Percentiles rank a stretch among this genome's conserved stretches.
These are phyloP conservation scores for Ceratoteleas bidentatus DNA, from an alignment of 1,140 invertebrate species.

Conservation along the genomic window DNA sequence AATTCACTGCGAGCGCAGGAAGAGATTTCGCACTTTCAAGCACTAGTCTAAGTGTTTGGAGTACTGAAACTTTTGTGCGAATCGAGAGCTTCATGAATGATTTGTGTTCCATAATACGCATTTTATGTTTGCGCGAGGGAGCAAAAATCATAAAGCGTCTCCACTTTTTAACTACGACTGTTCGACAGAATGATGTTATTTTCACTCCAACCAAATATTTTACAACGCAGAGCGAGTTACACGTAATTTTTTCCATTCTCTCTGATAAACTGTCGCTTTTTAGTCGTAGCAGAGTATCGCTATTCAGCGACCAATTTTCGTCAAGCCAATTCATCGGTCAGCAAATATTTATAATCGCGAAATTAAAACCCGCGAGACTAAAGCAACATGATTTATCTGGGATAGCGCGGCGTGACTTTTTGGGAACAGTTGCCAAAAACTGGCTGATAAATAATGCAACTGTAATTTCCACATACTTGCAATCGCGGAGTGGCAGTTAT, in stretches of 20 bases:
- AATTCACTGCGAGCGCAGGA: slow-evolving; percentile 3
- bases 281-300: too few relatives aligned
- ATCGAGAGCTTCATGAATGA: slow-evolving; percentile 16
- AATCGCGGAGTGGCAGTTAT: slow-evolving; percentile 12
- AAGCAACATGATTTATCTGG: background rate
- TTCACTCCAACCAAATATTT: background rate
- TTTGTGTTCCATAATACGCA: slow-evolving; percentile 16
- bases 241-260: too few relatives aligned
- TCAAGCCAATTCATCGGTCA: slow-evolving; percentile 7
- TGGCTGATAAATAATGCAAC: slow-evolving; percentile 33
- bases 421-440: slow-evolving; percentile 12
- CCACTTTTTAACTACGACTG: background rate
- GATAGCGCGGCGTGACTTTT: background rate
- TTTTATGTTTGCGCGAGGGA: background rate
- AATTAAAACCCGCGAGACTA: slow-evolving; percentile 6
- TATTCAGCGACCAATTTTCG: too few relatives aligned
- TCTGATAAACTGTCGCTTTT: too few relatives aligned
- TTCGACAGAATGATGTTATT: slow-evolving; percentile 8
- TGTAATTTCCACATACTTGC: slow-evolving; percentile 39
- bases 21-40: slow-evolving; percentile 16
- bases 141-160: background rate
- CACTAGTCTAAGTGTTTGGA: slow-evolving; percentile 1
- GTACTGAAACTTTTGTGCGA: slow-evolving; percentile 26
- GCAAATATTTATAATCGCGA: slow-evolving; percentile 17
- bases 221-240: background rate